Evolutionary conservation across 1,140 invertebrate genomes (phyloP), one percentile per base, ranked within the genome.

Genomic region (Conus ventricosus): DNA sequence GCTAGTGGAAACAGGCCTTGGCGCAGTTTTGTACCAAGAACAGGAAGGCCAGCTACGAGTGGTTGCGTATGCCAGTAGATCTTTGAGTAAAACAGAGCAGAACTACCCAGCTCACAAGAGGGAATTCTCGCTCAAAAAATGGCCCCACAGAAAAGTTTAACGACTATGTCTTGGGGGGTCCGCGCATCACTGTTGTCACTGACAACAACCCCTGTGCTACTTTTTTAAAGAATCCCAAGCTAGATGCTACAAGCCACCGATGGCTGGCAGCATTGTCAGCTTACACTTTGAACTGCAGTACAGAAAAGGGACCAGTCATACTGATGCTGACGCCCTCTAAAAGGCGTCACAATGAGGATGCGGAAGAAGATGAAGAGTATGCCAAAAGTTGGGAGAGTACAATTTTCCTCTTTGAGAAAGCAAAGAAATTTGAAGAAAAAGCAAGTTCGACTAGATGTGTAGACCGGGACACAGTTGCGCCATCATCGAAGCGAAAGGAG

Each of bases 201-300:
- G 90, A 91, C 85, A 91, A 91, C 67, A 90, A 91, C 75, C 89
- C 90, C n/a, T 86, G 90, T 57, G 83, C 86, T 89, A 91, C 88
- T 81, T 90, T 6, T n/a, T 60, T 88, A 17, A 89, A 84, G 39
- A 84, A 88, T 39, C 85, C 91, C 3, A 90, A 87, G 60, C 54
- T 91, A 27, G 89, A 90, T 82, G 90, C 88, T 60, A 90, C 91
- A 27, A 71, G 88, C n/a, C 91, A 91, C 57, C 20, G 90, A 55
- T 91, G 88, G 90, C 80, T 90, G 57, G 78, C 88, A 63, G 55
- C 81, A 13, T 80, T 91, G n/a, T 55, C 85, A 7, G 25, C n/a
- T 11, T 91, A 82, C 63, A 87, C 51, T 90, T 89, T 85, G 67
- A 76, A 27, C 87, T 90, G 78, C 57, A 27, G 25, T 90, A 90